Evolutionary conservation across 2,797 vertebrate species (phyloP).

Genomic region (Enoplosus armatus): DNA sequence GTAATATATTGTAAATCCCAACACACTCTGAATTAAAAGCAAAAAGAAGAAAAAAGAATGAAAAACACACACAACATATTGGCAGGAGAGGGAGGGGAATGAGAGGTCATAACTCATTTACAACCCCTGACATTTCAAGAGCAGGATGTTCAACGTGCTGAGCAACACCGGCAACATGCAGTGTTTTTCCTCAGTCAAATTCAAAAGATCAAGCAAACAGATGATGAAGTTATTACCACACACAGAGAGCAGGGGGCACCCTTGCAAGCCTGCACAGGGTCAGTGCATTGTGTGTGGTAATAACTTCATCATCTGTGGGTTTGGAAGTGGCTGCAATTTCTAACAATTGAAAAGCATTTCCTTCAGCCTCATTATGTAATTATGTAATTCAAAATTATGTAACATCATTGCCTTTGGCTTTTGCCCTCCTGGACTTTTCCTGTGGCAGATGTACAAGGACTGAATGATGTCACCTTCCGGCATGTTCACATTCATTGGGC

Average conservation of each 20-base stretch:
- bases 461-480: neutral
- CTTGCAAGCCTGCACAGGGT: conserved; percentile 9
- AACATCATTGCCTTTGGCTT: neutral
- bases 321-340: conserved; percentile 12
- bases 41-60: neutral
- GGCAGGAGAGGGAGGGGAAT: neutral
- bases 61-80: neutral
- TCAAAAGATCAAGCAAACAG: conserved; percentile 46
- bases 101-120: conserved; percentile 27
- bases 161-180: conserved; percentile 28
- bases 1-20: neutral
- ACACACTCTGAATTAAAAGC: neutral
- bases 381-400: neutral
- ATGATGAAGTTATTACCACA: too few relatives aligned
- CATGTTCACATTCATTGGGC: neutral
- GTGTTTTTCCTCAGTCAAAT: conserved; percentile 16
- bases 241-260: neutral
- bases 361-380: neutral
- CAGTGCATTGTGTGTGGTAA: conserved; percentile 26
- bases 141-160: conserved; percentile 32
- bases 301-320: conserved; percentile 15
- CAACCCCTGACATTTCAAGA: conserved; percentile 45
- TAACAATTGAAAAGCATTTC: conserved; percentile 1
- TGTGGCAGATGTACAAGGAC: neutral
- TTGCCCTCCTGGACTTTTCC: neutral